Evolutionary conservation across 1,140 invertebrate genomes (phyloP).

Genomic region (Drosophila nebulosa): DNA sequence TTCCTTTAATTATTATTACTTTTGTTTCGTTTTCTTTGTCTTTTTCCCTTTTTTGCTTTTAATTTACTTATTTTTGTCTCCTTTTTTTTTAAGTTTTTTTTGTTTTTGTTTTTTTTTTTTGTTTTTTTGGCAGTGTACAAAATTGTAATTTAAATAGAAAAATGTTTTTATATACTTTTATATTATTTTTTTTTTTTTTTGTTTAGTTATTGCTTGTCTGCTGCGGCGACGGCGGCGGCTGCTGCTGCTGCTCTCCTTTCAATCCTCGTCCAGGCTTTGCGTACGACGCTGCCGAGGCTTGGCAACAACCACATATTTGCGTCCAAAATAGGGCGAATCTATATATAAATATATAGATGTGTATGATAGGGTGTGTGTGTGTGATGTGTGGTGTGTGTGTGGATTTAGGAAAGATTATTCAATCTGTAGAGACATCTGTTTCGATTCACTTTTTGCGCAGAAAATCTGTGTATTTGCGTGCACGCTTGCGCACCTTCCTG

Average conservation of each 20-base stretch:
- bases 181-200: constrained; percentile 12
- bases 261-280: constrained; percentile 74
- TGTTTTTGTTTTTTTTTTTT: constrained; percentile 13
- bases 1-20: constrained; percentile 2
- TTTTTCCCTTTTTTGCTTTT: background rate
- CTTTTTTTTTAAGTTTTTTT: constrained; percentile 32
- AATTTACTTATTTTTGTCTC: constrained; percentile 15
- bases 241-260: constrained; percentile 18
- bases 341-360: background rate
- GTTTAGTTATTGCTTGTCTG: constrained; percentile 59
- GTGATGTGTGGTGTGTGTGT: background rate
- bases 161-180: constrained; percentile 22
- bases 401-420: constrained; percentile 3
- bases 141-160: constrained; percentile 55
- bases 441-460: constrained; percentile 73
- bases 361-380: background rate
- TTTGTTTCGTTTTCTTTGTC: constrained; percentile 7
- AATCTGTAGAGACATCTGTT: constrained; percentile 19
- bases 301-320: constrained; percentile 73
- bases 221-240: constrained; percentile 1
- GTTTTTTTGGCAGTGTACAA: constrained; percentile 76
- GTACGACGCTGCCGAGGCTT: constrained; percentile 51
- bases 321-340: constrained; percentile 79
- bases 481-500: constrained; percentile 77
- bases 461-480: constrained; percentile 79